These are phyloP conservation scores for Cabera pusaria DNA, from an alignment of 2,888 invertebrate genomes.

Conservation along the genomic window DNA sequence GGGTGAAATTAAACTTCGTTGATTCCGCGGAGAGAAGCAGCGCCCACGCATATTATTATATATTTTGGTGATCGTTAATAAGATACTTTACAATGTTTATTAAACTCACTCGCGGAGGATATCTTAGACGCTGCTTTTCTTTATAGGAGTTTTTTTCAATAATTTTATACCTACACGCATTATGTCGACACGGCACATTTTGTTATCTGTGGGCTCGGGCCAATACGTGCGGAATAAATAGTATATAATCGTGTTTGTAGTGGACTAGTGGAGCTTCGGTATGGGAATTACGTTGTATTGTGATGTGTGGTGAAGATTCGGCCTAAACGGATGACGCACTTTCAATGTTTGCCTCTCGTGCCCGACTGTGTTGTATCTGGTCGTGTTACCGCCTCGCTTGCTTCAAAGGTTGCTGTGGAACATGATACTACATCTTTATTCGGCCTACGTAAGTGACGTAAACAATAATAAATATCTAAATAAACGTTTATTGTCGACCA, in stretches of 20 bases:
- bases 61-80: conserved; percentile 27
- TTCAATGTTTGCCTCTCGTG: too few species aligned
- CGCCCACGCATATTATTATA: conserved; percentile 16
- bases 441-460: too few species aligned
- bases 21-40: conserved; percentile 25
- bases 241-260: too few species aligned
- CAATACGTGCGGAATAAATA: too few species aligned
- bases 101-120: conserved; percentile 11
- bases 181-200: conserved; percentile 73
- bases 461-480: too few species aligned
- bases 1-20: conserved; percentile 23
- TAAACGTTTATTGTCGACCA: too few species aligned
- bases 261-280: too few species aligned
- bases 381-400: too few species aligned
- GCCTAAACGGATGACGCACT: conserved; percentile 20
- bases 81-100: conserved; percentile 23
- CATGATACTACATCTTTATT: too few species aligned
- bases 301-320: conserved; percentile 4
- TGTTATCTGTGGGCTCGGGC: conserved; percentile 37
- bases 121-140: conserved; percentile 31
- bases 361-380: too few species aligned
- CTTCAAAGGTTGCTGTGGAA: too few species aligned
- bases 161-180: conserved; percentile 27
- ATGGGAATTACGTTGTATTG: neutral
- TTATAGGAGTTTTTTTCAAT: conserved; percentile 26